phyloP scores from a whole-genome alignment of 2,113 vertebrate species.

The Plotosus lineatus region DNA sequence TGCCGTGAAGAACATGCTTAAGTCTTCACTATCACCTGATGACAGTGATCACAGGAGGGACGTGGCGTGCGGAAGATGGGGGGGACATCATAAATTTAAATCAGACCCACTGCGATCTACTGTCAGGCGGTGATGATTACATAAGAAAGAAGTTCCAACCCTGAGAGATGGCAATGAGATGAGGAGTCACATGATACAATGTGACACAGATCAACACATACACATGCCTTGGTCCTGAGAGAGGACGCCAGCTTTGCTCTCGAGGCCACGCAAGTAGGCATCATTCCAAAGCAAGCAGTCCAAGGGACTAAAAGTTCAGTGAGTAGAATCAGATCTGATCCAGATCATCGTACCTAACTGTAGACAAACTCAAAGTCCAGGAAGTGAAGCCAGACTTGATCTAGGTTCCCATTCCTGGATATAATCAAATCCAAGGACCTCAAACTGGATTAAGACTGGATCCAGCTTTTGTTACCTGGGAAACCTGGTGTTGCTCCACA shows the following conservation, averaged over 20 bases:
- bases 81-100: constrained; percentile 4
- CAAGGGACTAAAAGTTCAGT: background rate
- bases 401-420: background rate
- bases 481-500: background rate
- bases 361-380: background rate
- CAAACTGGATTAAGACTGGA: background rate
- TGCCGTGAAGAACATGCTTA: too few relatives aligned
- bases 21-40: too few relatives aligned
- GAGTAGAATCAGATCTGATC: background rate
- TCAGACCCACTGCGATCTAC: constrained; percentile 23
- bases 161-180: background rate
- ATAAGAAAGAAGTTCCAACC: background rate
- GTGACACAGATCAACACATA: constrained; percentile 30
- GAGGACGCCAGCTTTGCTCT: constrained; percentile 22
- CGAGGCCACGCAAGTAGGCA: background rate
- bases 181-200: background rate
- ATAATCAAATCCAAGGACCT: background rate
- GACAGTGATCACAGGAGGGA: too few relatives aligned
- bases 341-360: background rate
- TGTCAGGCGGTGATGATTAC: background rate
- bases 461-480: too few relatives aligned
- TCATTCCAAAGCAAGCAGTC: background rate
- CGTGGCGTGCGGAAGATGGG: too few relatives aligned
- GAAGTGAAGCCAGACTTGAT: background rate
- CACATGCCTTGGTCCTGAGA: constrained; percentile 11